Conservation (phyloP, 1,140 invertebrate species). For the Eriosoma lanigerum region DNA sequence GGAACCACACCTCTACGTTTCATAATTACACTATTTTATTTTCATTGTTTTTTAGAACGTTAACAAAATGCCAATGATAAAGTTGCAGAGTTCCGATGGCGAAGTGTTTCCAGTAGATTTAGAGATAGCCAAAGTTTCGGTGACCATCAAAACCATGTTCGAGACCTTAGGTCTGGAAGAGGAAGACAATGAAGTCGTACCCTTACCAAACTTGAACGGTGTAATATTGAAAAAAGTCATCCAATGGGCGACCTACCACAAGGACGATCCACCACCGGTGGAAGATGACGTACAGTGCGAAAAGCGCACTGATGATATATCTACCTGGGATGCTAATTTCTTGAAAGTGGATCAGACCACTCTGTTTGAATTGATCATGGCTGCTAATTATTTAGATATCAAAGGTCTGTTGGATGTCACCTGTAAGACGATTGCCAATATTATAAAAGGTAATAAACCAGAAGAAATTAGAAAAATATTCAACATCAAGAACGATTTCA, state of each 20-base stretch:
- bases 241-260: conserved; percentile 92
- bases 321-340: conserved; percentile 98
- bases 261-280: conserved; percentile 91
- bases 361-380: conserved; percentile 71
- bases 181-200: conserved; percentile 92
- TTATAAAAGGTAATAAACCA: conserved; percentile 97
- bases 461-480: conserved; percentile 99
- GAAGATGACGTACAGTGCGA: conserved; percentile 99
- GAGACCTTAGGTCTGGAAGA: conserved; percentile 96
- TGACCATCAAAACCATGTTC: conserved; percentile 98
- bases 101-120: conserved; percentile 97
- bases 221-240: conserved; percentile 96
- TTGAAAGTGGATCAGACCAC: conserved; percentile 90
- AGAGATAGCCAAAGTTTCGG: conserved; percentile 96
- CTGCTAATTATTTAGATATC: conserved; percentile 98
- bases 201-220: conserved; percentile 97
- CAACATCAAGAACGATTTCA: conserved; percentile 99
- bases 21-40: too few relatives aligned
- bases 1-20: too few relatives aligned
- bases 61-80: conserved; percentile 82
- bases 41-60: too few relatives aligned
- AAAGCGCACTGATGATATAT: conserved; percentile 97
- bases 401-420: conserved; percentile 96
- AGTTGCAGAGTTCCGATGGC: conserved; percentile 92
- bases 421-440: conserved; percentile 99